Evolutionary conservation across 2,113 vertebrate genomes (phyloP).

Genomic region (Catharus bicknelli): DNA sequence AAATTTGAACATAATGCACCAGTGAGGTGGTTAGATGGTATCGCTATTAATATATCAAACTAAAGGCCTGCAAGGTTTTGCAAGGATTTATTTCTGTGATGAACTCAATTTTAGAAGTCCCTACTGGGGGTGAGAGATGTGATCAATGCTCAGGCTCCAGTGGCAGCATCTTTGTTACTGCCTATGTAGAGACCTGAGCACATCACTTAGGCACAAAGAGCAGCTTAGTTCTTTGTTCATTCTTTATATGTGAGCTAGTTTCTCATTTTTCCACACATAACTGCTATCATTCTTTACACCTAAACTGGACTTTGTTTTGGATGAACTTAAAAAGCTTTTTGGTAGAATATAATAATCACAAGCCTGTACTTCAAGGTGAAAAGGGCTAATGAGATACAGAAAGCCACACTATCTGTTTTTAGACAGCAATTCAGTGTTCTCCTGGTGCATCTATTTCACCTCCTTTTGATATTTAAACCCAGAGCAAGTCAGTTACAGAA

Average conservation of each 20-base stretch:
- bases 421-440: neutral
- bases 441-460: neutral
- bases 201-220: neutral
- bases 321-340: neutral
- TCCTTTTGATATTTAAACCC: neutral
- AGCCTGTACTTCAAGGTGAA: neutral
- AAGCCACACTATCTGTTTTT: neutral
- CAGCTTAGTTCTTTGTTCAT: neutral
- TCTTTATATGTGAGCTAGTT: neutral
- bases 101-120: neutral
- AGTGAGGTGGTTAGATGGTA: neutral
- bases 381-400: neutral
- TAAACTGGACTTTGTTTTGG: neutral
- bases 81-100: neutral
- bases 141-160: neutral
- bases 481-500: neutral
- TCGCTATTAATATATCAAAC: neutral
- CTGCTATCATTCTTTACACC: neutral
- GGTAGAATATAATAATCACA: neutral
- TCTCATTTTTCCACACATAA: neutral
- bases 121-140: neutral
- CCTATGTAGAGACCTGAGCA: neutral
- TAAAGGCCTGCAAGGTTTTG: neutral
- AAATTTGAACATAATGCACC: neutral
- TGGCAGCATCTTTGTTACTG: neutral